phyloP scores from a whole-genome alignment of 2,797 vertebrate species.

The Platyrinchus mystaceus region DNA sequence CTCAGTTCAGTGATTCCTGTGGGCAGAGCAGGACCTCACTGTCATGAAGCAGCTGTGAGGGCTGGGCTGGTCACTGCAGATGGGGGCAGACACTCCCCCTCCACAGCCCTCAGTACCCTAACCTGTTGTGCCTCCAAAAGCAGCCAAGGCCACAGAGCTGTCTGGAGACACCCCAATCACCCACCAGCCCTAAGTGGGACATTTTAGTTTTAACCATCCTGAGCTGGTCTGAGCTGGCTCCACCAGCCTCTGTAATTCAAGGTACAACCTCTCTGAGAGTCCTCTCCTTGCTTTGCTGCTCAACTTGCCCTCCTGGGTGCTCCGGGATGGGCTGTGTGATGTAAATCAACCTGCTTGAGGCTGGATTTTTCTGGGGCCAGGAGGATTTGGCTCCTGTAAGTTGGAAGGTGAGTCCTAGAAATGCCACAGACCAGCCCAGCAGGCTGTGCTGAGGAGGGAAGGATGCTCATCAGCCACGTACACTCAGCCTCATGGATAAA shows the following conservation, averaged over 20 bases:
- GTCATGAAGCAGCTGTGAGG: not conserved
- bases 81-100: not conserved
- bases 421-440: not conserved
- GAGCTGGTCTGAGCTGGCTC: not conserved
- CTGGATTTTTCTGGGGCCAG: not conserved
- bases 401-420: not conserved
- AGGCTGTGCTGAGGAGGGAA: not conserved
- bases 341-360: not conserved
- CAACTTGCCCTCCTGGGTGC: not conserved
- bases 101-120: rapidly evolving
- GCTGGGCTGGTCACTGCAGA: not conserved
- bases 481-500: not conserved
- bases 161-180: not conserved
- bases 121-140: not conserved
- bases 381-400: not conserved
- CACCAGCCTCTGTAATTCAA: not conserved
- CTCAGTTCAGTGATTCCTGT: rapidly evolving
- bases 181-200: not conserved
- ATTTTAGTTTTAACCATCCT: not conserved
- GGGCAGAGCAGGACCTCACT: not conserved
- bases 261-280: not conserved
- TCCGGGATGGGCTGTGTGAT: not conserved
- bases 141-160: not conserved
- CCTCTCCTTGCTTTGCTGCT: not conserved
- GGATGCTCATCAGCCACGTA: not conserved